Conservation (phyloP, 2,797 vertebrate genomes). For the Champsocephalus gunnari region DNA sequence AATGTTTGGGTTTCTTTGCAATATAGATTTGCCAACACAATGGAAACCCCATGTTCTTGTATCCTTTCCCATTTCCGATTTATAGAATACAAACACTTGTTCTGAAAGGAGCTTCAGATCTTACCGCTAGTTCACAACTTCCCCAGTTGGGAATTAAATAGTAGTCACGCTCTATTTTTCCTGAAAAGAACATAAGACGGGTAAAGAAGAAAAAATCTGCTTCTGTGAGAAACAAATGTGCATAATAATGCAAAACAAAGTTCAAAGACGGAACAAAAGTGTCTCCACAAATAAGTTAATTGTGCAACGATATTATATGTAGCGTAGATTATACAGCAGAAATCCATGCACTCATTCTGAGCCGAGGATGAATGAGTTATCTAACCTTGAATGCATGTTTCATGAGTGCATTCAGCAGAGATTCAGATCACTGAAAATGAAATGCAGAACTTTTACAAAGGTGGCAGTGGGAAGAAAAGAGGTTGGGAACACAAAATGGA, state of each 20-base stretch:
- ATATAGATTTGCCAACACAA: slow-evolving; percentile 71
- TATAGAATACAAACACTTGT: slow-evolving; percentile 61
- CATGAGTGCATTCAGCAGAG: slow-evolving; percentile 49
- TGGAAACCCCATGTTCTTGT: slow-evolving; percentile 52
- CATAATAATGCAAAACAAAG: slow-evolving; percentile 69
- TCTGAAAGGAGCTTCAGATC: slow-evolving; percentile 67
- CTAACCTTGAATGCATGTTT: slow-evolving; percentile 57
- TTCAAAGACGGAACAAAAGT: slow-evolving; percentile 63
- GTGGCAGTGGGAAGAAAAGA: slow-evolving; percentile 6
- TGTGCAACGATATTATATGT: slow-evolving; percentile 47
- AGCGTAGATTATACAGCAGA: slow-evolving; percentile 46
- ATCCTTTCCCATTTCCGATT: slow-evolving; percentile 53
- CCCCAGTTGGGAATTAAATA: slow-evolving; percentile 58
- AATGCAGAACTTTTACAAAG: slow-evolving; percentile 40
- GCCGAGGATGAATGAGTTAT: slow-evolving; percentile 52
- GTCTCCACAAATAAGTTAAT: slow-evolving; percentile 60
- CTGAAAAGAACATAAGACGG: slow-evolving; percentile 68
- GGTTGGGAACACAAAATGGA: slow-evolving; percentile 26
- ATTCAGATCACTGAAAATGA: slow-evolving; percentile 46
- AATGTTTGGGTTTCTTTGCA: slow-evolving; percentile 56
- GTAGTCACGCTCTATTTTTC: slow-evolving; percentile 81
- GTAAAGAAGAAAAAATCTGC: slow-evolving; percentile 63
- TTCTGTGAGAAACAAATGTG: slow-evolving; percentile 61
- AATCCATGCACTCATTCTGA: slow-evolving; percentile 53
- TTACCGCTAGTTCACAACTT: slow-evolving; percentile 58